A percentile compares a stretch with the other conserved stretches of the same genome.
These are phyloP conservation scores for Selene dorsalis DNA, from an alignment of 2,797 vertebrate species.

Conservation along the genomic window DNA sequence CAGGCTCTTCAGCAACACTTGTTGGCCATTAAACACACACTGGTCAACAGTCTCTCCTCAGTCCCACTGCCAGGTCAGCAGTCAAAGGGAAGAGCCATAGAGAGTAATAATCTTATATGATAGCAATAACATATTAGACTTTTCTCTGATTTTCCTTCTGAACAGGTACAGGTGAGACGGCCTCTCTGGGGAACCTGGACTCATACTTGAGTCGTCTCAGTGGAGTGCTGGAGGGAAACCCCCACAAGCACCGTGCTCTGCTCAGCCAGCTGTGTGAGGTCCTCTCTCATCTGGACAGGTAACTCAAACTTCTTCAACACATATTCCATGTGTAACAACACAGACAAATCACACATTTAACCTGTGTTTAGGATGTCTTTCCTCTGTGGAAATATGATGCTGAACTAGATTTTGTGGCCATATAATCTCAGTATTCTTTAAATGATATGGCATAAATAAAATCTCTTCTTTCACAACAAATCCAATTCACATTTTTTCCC, in stretches of 20 bases:
- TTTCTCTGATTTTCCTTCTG: neutral
- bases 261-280: conserved; percentile 93
- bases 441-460: no score
- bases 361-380: neutral
- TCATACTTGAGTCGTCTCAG: conserved; percentile 95
- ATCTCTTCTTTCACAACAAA: no score
- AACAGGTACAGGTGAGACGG: conserved; percentile 93
- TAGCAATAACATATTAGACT: neutral
- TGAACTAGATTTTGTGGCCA: neutral
- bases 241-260: conserved; percentile 91
- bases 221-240: conserved; percentile 92
- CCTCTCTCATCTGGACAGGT: conserved; percentile 95
- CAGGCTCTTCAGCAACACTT: conserved; percentile 94
- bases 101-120: neutral
- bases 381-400: neutral
- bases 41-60: conserved; percentile 92
- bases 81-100: neutral
- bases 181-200: conserved; percentile 93
- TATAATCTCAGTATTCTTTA: no score
- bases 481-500: no score
- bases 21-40: conserved; percentile 91
- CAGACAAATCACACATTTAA: no score
- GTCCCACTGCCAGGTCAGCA: conserved; percentile 92
- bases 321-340: neutral
- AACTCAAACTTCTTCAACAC: conserved; percentile 31